Base-by-base conservation (phyloP, 2,113 vertebrate genomes). In the Catharus bicknelli region DNA sequence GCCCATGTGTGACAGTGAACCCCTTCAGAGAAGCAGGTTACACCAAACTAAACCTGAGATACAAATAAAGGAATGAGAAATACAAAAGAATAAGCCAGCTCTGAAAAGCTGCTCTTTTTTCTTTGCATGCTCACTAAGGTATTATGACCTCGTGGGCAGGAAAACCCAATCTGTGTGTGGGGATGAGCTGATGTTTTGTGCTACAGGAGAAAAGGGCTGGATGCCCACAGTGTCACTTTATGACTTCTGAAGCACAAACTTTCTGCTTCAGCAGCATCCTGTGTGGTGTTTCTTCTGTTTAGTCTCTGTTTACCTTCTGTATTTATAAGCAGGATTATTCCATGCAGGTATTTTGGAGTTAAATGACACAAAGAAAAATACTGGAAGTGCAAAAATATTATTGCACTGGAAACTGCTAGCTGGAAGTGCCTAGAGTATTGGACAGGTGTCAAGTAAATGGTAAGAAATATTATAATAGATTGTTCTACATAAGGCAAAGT, bases 261-360 rank as follows among this genome's bases (percentile, higher is more conserved):
- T 57, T 75, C 57, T 79, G 58, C 54, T 78, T 67, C 50, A 78
- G 42, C 32, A 30, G 36, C 66, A 64, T 63, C 68, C 68, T 48
- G 29, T 2, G 29, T 43, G 26, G 27, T n/a, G 58, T 22, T 93
- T 72, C n/a, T 13, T 51, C 50, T 34, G 34, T 47, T 93, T 55
- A 57, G 43, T 10, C 58, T 75, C 58, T 78, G 69, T 53, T 48
- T 88, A 34, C n/a, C 4, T 79, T 58, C 51, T 73, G 58, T n/a
- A 16, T 78, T 84, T 89, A 68, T 61, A 83, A 90, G 85, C 17
- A 73, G 38, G 32, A 86, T 76, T 86, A 85, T 58, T 95, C 83
- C 58, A 86, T 40, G 55, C 10, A 69, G 66, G 32, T 62, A 54
- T 57, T 94, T 16, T 36, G 59, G 90, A 90, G 82, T 81, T 48